phyloP scores from a whole-genome alignment of 2,888 invertebrate genomes.

The Pogonocherus hispidulus region DNA sequence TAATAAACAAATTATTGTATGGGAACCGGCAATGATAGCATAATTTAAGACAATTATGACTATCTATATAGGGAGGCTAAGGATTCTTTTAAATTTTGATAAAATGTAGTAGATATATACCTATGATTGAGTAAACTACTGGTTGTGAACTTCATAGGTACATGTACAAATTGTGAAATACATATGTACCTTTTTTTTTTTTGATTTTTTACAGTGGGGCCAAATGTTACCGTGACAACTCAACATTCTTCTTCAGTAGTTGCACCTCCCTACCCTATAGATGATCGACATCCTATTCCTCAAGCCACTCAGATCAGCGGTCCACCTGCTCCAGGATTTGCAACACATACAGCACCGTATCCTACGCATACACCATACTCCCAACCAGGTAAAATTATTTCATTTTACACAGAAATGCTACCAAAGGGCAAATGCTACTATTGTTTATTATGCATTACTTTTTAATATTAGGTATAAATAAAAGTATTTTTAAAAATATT shows the following conservation, averaged over 20 bases:
- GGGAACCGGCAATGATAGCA: too few relatives aligned
- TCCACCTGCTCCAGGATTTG: slow-evolving; percentile 39
- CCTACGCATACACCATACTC: slow-evolving; percentile 38
- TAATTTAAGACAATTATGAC: too few relatives aligned
- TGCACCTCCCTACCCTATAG: slow-evolving; percentile 45
- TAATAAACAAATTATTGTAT: too few relatives aligned
- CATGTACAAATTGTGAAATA: neutral
- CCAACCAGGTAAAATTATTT: slow-evolving; percentile 23
- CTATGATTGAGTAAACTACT: too few relatives aligned
- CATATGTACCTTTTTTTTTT: neutral
- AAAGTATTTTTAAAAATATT: too few relatives aligned
- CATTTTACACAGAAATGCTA: neutral
- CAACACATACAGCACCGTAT: slow-evolving; percentile 37
- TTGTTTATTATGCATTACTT: too few relatives aligned
- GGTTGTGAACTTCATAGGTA: neutral
- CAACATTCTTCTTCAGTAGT: slow-evolving; percentile 39
- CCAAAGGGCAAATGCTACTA: too few relatives aligned
- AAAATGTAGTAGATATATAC: too few relatives aligned
- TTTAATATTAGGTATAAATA: too few relatives aligned
- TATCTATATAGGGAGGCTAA: too few relatives aligned
- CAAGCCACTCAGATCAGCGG: slow-evolving; percentile 29
- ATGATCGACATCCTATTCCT: slow-evolving; percentile 39
- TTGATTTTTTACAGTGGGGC: slow-evolving; percentile 40
- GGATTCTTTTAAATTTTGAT: too few relatives aligned
- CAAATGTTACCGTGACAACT: slow-evolving; percentile 41